Evolutionary conservation across 2,888 invertebrate species (phyloP).

Genomic region (Tenthredo notha): DNA sequence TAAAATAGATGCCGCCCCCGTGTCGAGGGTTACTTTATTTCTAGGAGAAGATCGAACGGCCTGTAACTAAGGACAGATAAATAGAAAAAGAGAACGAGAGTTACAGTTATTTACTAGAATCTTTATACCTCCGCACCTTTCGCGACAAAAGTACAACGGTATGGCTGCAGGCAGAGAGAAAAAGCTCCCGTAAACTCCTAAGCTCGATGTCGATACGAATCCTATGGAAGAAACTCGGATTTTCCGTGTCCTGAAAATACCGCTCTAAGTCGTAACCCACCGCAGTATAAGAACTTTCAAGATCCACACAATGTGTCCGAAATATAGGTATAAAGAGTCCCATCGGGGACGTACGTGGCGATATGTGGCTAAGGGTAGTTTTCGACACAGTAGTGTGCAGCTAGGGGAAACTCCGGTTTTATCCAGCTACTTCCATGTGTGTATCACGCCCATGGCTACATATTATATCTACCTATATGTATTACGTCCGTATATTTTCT

Average conservation of each 20-base stretch:
- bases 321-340: conserved; percentile 61
- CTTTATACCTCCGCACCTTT: conserved; percentile 24
- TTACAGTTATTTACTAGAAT: conserved; percentile 4
- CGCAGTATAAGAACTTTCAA: conserved; percentile 58
- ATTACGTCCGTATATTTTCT: conserved; percentile 55
- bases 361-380: conserved; percentile 55
- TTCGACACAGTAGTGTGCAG: neutral
- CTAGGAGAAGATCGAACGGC: conserved; percentile 55
- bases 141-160: neutral
- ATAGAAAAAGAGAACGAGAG: neutral
- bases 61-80: neutral
- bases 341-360: conserved; percentile 49
- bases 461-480: conserved; percentile 28
- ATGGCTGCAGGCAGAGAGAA: neutral
- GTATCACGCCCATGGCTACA: conserved; percentile 7
- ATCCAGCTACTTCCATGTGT: conserved; percentile 44
- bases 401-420: conserved; percentile 55
- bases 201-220: conserved; percentile 38
- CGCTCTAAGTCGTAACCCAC: conserved; percentile 68
- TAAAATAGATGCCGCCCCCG: conserved; percentile 68
- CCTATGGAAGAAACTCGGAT: conserved; percentile 16
- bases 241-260: conserved; percentile 60
- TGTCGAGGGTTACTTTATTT: conserved; percentile 61
- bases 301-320: conserved; percentile 61
- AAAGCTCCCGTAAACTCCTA: conserved; percentile 26